A percentile compares a stretch with the other conserved stretches of the same genome.
phyloP scores from a whole-genome alignment of 1,140 invertebrate species.

The Calliphora vicina region DNA sequence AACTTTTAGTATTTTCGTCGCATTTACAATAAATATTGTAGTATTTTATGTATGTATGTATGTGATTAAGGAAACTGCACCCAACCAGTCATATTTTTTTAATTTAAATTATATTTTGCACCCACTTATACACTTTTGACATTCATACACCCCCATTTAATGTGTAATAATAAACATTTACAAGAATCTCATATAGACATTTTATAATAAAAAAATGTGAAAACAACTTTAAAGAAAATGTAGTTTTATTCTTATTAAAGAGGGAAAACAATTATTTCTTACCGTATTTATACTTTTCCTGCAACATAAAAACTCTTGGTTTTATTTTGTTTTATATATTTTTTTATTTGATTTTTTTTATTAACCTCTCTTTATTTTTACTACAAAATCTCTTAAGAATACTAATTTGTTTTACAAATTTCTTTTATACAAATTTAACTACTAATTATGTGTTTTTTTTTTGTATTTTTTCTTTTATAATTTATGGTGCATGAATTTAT shows the following conservation, averaged over 20 bases:
- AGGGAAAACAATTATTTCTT: background rate
- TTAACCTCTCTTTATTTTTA: constrained; percentile 25
- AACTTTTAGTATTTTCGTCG: background rate
- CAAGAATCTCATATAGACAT: background rate
- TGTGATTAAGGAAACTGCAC: background rate
- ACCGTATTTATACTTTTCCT: background rate
- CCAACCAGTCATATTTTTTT: background rate
- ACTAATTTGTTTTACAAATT: constrained; percentile 32
- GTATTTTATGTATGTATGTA: no score
- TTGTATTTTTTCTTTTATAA: background rate
- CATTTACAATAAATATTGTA: no score
- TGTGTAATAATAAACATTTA: background rate
- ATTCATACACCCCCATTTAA: background rate
- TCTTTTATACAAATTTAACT: constrained; percentile 32
- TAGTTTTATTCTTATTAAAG: no score
- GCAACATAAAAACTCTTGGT: background rate
- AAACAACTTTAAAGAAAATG: no score
- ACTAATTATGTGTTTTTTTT: constrained; percentile 9
- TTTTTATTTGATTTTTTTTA: constrained; percentile 33
- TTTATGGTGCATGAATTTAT: background rate
- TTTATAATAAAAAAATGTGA: background rate
- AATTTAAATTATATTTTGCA: background rate
- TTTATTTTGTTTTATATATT: background rate
- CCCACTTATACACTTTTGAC: no score
- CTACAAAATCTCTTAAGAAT: constrained; percentile 34